Percentiles rank a stretch among this genome's conserved stretches.
Conservation (phyloP, 2,113 vertebrate genomes). For the Prochilodus magdalenae region DNA sequence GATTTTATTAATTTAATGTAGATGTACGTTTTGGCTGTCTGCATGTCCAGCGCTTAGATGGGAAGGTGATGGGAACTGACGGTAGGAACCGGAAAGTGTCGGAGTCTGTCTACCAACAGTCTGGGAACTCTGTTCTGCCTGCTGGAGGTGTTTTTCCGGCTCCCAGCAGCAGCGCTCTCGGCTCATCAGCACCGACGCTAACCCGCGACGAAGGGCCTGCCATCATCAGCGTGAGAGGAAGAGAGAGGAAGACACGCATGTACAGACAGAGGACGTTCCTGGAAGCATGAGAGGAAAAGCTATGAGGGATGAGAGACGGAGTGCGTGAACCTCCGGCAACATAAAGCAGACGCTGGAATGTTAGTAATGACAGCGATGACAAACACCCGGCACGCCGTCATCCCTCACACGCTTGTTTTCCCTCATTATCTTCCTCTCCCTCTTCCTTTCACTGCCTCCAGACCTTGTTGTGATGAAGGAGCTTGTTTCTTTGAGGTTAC, state of each 20-base stretch:
- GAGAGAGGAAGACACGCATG: neutral
- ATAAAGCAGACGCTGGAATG: neutral
- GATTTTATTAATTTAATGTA: no score
- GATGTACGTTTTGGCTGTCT: no score
- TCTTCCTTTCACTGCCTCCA: neutral
- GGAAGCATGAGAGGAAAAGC: neutral
- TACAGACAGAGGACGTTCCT: neutral
- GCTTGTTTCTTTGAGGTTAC: neutral
- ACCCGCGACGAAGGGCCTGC: neutral
- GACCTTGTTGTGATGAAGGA: no score
- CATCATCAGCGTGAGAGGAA: neutral
- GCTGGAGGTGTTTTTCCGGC: no score
- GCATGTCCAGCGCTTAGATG: neutral
- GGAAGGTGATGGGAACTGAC: neutral
- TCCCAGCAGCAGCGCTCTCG: neutral
- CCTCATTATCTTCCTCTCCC: neutral
- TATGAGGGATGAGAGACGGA: neutral
- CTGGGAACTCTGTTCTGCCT: neutral
- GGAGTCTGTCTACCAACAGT: neutral
- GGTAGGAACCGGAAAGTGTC: neutral
- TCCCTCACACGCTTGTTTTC: neutral
- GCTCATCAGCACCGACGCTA: neutral
- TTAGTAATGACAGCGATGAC: neutral
- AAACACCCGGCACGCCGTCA: constrained; percentile 2
- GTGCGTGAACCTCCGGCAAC: neutral